Evolutionary conservation across 2,113 vertebrate genomes (phyloP).

Genomic region (Muscicapa adusta): DNA sequence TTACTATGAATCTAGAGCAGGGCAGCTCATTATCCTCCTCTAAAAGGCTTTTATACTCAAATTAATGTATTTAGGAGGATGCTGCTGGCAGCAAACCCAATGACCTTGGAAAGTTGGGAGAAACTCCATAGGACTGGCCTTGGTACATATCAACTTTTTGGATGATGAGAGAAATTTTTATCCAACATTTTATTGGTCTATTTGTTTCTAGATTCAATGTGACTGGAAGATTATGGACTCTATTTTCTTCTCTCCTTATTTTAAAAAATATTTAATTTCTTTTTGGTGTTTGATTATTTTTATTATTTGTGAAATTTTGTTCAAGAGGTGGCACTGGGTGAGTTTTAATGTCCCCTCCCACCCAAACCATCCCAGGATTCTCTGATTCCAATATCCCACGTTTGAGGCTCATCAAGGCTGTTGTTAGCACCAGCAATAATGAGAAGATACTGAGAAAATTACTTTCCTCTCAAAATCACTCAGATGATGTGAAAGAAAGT

Average conservation of each 20-base stretch:
- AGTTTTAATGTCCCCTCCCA: neutral
- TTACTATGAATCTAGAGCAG: neutral
- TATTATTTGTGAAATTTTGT: neutral
- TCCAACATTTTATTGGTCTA: neutral
- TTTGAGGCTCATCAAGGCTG: neutral
- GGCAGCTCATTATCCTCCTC: neutral
- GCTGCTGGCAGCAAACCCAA: neutral
- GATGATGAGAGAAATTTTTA: neutral
- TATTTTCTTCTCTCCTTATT: neutral
- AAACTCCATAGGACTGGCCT: neutral
- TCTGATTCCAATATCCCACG: neutral
- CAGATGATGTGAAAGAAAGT: neutral
- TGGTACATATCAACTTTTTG: neutral
- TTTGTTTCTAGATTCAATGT: neutral
- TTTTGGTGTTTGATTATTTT: neutral
- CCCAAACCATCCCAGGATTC: accelerated
- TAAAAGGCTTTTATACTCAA: neutral
- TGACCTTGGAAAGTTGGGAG: neutral
- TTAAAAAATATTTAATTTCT: neutral
- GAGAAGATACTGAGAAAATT: neutral
- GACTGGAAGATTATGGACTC: neutral
- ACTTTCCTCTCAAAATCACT: neutral
- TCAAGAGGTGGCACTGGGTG: neutral
- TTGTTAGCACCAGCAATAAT: neutral
- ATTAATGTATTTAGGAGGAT: neutral